Base-by-base conservation (phyloP, 2,113 vertebrate genomes). In the Apodemus sylvaticus region DNA sequence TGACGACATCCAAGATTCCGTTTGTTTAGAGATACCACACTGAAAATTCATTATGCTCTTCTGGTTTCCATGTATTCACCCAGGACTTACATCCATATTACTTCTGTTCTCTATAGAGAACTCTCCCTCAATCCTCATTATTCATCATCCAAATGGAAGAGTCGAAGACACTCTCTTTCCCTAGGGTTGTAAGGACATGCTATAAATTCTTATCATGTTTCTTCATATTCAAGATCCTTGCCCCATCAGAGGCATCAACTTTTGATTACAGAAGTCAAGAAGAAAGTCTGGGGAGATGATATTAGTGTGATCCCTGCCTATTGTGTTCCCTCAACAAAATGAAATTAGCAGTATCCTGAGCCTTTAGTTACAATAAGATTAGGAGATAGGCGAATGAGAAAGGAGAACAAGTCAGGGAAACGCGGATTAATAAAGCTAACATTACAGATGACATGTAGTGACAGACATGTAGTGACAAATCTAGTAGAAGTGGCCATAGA, bases 221-320 rank as follows among this genome's bases (percentile, higher is more conserved):
- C 34, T 71, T 34, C n/a, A 51, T 55, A 45, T 55, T 39, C 42
- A 20, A 85, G 94, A 45, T 29, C 81, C 17, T 89, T 87, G 39
- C 42, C 55, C 14, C 31, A 20, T 51, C 16, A 10, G 77, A 16
- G 39, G 34, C 22, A 86, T 81, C 14, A 34, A 53, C 12, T 66
- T 91, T 62, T 64, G 19, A 76, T 62, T n/a, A 89, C 19, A 68
- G 82, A 94, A 91, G 16, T 48, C 71, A 66, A 45, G n/a, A 78
- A 66, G 11, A 68, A 90, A 79, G 36, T 55, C 0, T 26, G 29
- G 9, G 22, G 13, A 77, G 39, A 7, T 58, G 24, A 26, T 8
- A 20, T 19, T 5, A 2, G n/a, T 64, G 78, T 71, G 22, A 22
- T 20, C 68, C 36, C 58, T 39, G 16, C 42, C 12, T 90, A 29